Evolutionary conservation across 30 jellyfish, hydroid and myxozoan species (phyloP), one percentile per base, ranked within the genome.

Genomic region (Sanderia malayensis): DNA sequence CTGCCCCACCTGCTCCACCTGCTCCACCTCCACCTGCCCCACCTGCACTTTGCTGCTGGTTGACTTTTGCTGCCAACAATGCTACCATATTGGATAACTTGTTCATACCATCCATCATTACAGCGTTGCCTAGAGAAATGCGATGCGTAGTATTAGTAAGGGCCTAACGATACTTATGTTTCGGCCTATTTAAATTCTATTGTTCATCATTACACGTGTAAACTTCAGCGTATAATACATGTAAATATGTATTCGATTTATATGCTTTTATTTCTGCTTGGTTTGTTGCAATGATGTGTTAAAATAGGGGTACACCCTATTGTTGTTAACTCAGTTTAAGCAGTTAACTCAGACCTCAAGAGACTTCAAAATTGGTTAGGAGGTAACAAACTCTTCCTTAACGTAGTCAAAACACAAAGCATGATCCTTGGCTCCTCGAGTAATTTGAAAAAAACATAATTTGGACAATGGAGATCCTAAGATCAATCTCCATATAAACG

Each of bases 11-110:
- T 57, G 68, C 86, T 2, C 86, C 83, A 19, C 86, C 91, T 11
- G 70, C 96, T 27, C 83, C 95, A 1, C 80, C 84, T n/a, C 82
- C 92, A 13, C 88, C 93, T 2, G 81, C 84, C 13, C 73, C 87
- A 13, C 78, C 86, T 31, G 75, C 83, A 18, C 92, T 84, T 1
- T 68, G 80, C 79, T 71, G 87, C 33, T 76, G 85, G 41, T 52
- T 31, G 9, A 85, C 84, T 58, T 61, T 85, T 26, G 80, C 75
- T 2, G 94, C 83, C 21, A 88, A 60, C 85, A 88, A 41, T 22
- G 80, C 92, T 8, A 88, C 97, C 76, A 81, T 60, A 73, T 72
- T 79, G 10, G 97, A 68, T 20, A 88, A 64, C 10, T 94, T 84
- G 46, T 81, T 81, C 90, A 88, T 88, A 27, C 92, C 75, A 32